A percentile compares a stretch with the other conserved stretches of the same genome.
These are phyloP conservation scores for Zootermopsis nevadensis DNA, from an alignment of 2,888 invertebrate species.

Conservation along the genomic window DNA sequence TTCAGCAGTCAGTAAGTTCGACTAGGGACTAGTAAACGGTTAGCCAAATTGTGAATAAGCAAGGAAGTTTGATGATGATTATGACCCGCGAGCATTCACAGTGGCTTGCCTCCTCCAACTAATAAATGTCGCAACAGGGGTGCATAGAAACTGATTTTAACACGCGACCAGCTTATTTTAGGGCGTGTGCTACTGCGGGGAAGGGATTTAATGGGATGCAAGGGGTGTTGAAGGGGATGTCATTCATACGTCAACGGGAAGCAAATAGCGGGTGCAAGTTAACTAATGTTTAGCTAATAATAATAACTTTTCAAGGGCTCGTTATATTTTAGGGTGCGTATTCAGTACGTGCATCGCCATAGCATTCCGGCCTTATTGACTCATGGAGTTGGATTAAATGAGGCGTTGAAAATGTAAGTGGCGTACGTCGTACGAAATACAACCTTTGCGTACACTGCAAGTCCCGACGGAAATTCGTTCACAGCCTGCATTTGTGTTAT, in stretches of 20 bases:
- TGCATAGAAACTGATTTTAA: constrained; percentile 30
- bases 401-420: constrained; percentile 20
- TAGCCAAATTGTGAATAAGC: constrained; percentile 21
- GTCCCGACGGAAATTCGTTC: neutral
- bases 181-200: constrained; percentile 35
- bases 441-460: too few relatives aligned
- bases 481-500: too few relatives aligned
- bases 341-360: constrained; percentile 12
- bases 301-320: constrained; percentile 31
- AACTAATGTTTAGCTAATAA: constrained; percentile 42
- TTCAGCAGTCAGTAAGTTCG: constrained; percentile 3
- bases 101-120: constrained; percentile 12
- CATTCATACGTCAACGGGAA: constrained; percentile 41
- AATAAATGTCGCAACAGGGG: constrained; percentile 35
- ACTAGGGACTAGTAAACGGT: constrained; percentile 11
- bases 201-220: constrained; percentile 43
- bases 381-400: neutral
- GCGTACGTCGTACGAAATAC: neutral
- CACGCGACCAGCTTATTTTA: constrained; percentile 48
- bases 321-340: constrained; percentile 25
- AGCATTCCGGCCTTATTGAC: constrained; percentile 24
- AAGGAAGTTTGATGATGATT: neutral
- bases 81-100: constrained; percentile 3
- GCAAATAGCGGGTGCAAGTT: constrained; percentile 39
- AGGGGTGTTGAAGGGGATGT: constrained; percentile 27